Evolutionary conservation across 2,888 invertebrate genomes (phyloP), one percentile per base, ranked within the genome.

Genomic region (Drosophila picticornis): DNA sequence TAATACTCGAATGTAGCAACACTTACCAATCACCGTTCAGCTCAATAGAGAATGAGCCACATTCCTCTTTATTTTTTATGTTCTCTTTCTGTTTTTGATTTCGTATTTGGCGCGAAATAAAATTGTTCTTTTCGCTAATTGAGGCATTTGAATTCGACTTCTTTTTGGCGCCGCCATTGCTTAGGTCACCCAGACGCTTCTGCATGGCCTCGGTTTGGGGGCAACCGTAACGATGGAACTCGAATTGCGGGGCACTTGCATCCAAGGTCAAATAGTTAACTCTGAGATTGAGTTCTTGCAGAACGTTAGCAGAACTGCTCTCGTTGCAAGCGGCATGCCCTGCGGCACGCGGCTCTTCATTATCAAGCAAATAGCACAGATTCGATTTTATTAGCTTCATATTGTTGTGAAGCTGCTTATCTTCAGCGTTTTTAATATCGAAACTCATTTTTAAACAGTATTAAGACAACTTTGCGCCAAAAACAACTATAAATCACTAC

Each of bases 1-100:
- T 10, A 43, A 9, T 25, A 43, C 5, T 10, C 11, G 50, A 29
- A 5, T 16, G 13, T 10, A 10, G n/a, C 10, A n/a, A 9, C 11
- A 82, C 81, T 85, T 65, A 92, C 91, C 77, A 62, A 59, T 81
- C 69, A 9, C 63, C 63, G 4, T 67, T 34, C 4, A 82, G 34
- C 0, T 75, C 75, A 10, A 76, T 19, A 5, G 34, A 31, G 6
- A 51, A 13, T 9, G 27, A 31, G 13, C 9, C 6, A 10, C 13
- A 9, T 10, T 58, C 32, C 13, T 22, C 16, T 22, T 22, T 19
- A 32, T 67, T 68, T 53, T 53, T 62, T 16, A 61, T 19, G 34
- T 77, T 89, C 59, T 89, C 84, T 22, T 69, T 62, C 27, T 72
- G 74, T 40, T 57, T 11, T 19, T 70, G 83, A 16, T 25, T 31